Base-by-base conservation (phyloP, 2,797 vertebrate genomes). In the Kryptopterus vitreolus region DNA sequence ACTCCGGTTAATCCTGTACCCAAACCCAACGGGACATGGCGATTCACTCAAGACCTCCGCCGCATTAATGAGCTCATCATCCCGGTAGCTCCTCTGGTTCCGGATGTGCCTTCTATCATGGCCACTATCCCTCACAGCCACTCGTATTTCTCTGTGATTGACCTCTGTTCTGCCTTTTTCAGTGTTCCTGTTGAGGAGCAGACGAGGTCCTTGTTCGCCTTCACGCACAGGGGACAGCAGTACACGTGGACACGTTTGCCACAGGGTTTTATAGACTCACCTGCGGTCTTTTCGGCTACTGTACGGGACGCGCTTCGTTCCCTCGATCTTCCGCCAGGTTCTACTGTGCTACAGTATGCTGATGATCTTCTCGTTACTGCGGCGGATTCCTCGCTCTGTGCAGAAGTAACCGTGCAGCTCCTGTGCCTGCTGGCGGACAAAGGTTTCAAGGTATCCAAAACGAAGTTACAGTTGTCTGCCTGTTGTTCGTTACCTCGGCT, bases 91-190 rank as follows among this genome's bases (percentile, higher is more conserved):
- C n/a, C n/a, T n/a, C n/a, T n/a, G n/a, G n/a, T n/a, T n/a, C n/a
- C n/a, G n/a, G 72, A 75, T 26, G 72, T 75, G 0, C 72, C 53
- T 3, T 9, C 72, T 8, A n/a, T 75, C n/a, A 59, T 75, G 18
- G 2, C 72, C 8, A 38, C 63, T 0, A 59, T 61, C 15, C 53
- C 72, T 24, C 6, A 6, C 20, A 8, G 43, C 16, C 53, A 75
- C 26, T 1, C 38, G 0, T 24, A 15, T 43, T 75, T 75, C 43
- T 59, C 72, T 58, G 72, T 75, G 2, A 18, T 75, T 75, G 52
- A 58, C 33, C 57, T 59, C n/a, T n/a, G n/a, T n/a, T n/a, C n/a
- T n/a, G n/a, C n/a, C n/a, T n/a, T n/a, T n/a, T n/a, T n/a, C n/a
- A 75, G 55, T 16, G 16, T 75, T 12, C 55, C 72, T 59, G 72